Conservation (phyloP, 2,113 vertebrate species). For the Clarias batrachus region DNA sequence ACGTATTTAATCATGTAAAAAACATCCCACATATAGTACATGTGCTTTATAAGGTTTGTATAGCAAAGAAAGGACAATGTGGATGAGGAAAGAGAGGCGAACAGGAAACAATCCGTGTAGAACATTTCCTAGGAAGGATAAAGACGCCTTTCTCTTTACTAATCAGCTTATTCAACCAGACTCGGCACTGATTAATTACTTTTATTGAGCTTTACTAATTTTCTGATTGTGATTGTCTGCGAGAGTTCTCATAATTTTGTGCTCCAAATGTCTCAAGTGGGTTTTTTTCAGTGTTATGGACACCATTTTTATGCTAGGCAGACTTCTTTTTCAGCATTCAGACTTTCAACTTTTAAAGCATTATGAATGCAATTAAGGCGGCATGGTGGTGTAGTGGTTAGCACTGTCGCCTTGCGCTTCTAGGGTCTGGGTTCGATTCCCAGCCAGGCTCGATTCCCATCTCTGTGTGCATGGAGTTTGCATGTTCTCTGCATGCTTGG, state of each 20-base stretch:
- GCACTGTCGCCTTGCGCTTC: too few species aligned
- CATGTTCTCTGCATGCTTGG: too few species aligned
- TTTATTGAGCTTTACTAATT: constrained; percentile 51
- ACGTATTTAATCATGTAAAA: neutral
- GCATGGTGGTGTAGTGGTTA: too few species aligned
- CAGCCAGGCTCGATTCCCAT: too few species aligned
- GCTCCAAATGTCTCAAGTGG: constrained; percentile 20
- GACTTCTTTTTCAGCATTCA: neutral
- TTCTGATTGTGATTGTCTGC: constrained; percentile 46
- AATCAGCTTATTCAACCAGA: constrained; percentile 50
- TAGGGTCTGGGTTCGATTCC: too few species aligned
- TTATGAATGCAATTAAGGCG: neutral
- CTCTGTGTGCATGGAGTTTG: too few species aligned
- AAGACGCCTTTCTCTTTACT: constrained; percentile 44
- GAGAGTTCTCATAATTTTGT: constrained; percentile 26
- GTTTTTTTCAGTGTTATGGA: neutral
- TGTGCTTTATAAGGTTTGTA: neutral
- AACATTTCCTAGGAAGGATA: constrained; percentile 33
- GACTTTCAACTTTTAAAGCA: neutral
- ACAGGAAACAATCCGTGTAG: constrained; percentile 18
- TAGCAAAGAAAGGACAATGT: constrained; percentile 11
- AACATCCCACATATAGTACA: neutral
- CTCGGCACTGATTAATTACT: constrained; percentile 52
- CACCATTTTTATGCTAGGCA: neutral
- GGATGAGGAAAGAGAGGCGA: neutral